These are phyloP conservation scores for Dicyrtomina minuta DNA, from an alignment of 2,888 invertebrate genomes.

Conservation along the genomic window DNA sequence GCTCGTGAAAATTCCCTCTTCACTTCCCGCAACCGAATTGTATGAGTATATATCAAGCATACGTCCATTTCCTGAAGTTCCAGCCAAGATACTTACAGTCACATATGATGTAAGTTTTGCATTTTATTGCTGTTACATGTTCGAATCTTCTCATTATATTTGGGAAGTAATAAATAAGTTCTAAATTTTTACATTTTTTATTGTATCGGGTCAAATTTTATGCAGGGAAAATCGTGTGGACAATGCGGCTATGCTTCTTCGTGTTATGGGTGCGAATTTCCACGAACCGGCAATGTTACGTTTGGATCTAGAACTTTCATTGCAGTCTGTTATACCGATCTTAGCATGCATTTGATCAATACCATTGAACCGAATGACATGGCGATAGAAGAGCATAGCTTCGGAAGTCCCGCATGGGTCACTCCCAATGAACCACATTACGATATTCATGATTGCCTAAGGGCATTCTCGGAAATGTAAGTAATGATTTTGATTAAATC, in stretches of 20 bases:
- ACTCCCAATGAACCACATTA: constrained; percentile 46
- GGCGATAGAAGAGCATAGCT: constrained; percentile 34
- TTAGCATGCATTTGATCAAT: constrained; percentile 57
- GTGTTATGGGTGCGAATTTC: constrained; percentile 63
- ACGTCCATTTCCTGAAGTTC: constrained; percentile 57
- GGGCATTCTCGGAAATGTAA: constrained; percentile 65
- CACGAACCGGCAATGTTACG: constrained; percentile 57
- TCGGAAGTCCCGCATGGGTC: constrained; percentile 19
- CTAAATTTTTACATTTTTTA: too few species aligned
- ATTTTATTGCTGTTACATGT: too few species aligned
- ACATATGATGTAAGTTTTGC: constrained; percentile 37
- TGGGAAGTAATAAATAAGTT: too few species aligned
- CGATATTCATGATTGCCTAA: constrained; percentile 62
- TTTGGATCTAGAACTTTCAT: constrained; percentile 63
- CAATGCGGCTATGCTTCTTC: constrained; percentile 63
- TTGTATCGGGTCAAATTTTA: too few species aligned
- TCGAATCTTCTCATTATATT: too few species aligned
- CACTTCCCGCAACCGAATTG: constrained; percentile 60
- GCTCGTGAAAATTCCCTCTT: constrained; percentile 62
- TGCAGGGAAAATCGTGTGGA: constrained; percentile 63
- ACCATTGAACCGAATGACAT: constrained; percentile 47
- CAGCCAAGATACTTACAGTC: constrained; percentile 39
- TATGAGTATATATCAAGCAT: constrained; percentile 59
- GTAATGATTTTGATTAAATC: constrained; percentile 1
- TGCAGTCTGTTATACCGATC: constrained; percentile 59